Percentiles rank a stretch among this genome's conserved stretches.
Evolutionary conservation across 2,797 vertebrate genomes (phyloP).

Genomic region (Onychomys torridus): DNA sequence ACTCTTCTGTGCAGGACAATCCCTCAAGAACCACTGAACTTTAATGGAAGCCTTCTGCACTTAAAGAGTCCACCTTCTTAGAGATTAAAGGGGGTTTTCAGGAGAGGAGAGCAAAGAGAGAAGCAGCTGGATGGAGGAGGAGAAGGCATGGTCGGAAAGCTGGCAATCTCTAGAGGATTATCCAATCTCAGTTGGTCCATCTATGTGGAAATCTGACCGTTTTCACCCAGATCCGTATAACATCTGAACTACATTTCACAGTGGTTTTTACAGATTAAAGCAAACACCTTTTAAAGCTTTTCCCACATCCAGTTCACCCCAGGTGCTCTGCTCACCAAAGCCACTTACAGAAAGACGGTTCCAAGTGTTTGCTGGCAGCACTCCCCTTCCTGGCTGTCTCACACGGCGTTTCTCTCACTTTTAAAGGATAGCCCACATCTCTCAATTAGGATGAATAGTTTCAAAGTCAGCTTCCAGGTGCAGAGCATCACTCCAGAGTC

Average conservation of each 20-base stretch:
- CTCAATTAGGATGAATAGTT: neutral
- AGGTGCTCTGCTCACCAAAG: conserved; percentile 51
- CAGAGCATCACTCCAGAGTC: neutral
- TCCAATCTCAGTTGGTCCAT: conserved; percentile 40
- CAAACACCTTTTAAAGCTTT: conserved; percentile 78
- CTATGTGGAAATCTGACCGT: conserved; percentile 68
- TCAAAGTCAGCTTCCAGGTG: neutral
- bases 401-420: neutral
- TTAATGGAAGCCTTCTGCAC: conserved; percentile 21
- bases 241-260: conserved; percentile 80
- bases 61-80: neutral
- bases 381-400: conserved; percentile 48
- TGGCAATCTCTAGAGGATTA: conserved; percentile 36
- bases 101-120: neutral
- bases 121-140: neutral
- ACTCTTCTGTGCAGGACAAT: conserved; percentile 37
- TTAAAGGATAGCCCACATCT: neutral
- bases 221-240: conserved; percentile 69
- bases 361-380: neutral
- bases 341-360: neutral
- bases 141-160: neutral
- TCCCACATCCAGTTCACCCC: conserved; percentile 71
- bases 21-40: conserved; percentile 25
- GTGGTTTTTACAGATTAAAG: conserved; percentile 70
- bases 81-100: neutral